Percentiles rank a stretch among this genome's conserved stretches.
Evolutionary conservation across 2,888 invertebrate species (phyloP).

Genomic region (Cerastis leucographa): DNA sequence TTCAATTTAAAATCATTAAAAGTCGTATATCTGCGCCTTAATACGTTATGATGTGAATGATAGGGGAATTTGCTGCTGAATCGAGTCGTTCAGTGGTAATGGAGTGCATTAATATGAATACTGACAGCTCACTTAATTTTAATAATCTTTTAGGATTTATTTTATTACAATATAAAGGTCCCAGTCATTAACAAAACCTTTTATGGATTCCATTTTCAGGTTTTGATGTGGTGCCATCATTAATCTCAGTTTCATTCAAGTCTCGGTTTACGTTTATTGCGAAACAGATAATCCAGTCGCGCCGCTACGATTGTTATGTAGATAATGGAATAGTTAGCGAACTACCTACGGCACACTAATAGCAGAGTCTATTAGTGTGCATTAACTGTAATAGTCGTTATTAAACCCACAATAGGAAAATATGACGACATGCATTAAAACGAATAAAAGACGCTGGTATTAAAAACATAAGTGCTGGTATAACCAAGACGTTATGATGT

Average conservation of each 20-base stretch:
- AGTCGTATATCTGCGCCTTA: too few species aligned
- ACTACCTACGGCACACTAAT: too few species aligned
- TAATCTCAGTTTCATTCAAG: constrained; percentile 40
- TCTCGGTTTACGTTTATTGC: constrained; percentile 33
- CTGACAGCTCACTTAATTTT: constrained; percentile 72
- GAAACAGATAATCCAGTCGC: constrained; percentile 22
- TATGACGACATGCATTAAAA: constrained; percentile 76
- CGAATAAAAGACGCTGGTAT: constrained; percentile 73
- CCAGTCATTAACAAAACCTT: constrained; percentile 28
- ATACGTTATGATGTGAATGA: constrained; percentile 73
- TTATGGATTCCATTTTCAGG: constrained; percentile 34
- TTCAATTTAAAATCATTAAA: too few species aligned
- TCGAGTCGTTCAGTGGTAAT: constrained; percentile 68
- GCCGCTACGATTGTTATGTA: constrained; percentile 9
- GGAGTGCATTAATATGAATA: constrained; percentile 74
- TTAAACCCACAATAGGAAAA: constrained; percentile 73
- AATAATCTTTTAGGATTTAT: constrained; percentile 40
- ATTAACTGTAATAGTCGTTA: constrained; percentile 54
- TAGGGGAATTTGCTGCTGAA: constrained; percentile 67
- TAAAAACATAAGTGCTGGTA: constrained; percentile 76
- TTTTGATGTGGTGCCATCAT: constrained; percentile 29
- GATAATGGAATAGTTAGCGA: too few species aligned
- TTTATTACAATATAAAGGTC: constrained; percentile 28
- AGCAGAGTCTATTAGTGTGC: too few species aligned
- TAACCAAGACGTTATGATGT: constrained; percentile 76